phyloP scores from a whole-genome alignment of 2,888 invertebrate species.

The Dryadula phaetusa region DNA sequence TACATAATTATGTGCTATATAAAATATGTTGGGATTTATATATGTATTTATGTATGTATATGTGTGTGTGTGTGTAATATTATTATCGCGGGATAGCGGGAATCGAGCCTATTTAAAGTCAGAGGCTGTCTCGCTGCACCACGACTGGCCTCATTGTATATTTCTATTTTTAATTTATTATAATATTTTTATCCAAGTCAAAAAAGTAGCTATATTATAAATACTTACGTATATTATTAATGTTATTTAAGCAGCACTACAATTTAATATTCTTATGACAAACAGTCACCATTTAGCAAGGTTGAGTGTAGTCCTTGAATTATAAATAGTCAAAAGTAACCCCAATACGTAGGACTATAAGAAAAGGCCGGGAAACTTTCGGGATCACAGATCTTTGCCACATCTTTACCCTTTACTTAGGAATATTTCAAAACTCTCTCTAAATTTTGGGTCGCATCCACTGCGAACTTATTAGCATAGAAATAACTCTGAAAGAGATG shows the following conservation, averaged over 20 bases:
- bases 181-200: too few relatives aligned
- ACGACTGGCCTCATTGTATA: too few relatives aligned
- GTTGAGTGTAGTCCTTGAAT: neutral
- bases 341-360: neutral
- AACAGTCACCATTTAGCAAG: neutral
- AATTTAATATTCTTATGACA: constrained; percentile 10
- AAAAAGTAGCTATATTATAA: too few relatives aligned
- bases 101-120: too few relatives aligned
- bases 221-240: too few relatives aligned
- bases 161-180: too few relatives aligned
- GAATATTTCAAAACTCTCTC: constrained; percentile 13
- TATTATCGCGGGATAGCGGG: too few relatives aligned
- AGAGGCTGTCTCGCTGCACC: too few relatives aligned
- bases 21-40: too few relatives aligned
- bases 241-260: neutral
- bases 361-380: constrained; percentile 15
- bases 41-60: too few relatives aligned
- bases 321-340: constrained; percentile 6
- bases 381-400: constrained; percentile 21
- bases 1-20: too few relatives aligned
- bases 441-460: neutral
- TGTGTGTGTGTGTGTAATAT: too few relatives aligned
- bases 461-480: constrained; percentile 15
- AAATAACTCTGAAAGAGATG: constrained; percentile 3
- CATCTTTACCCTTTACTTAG: constrained; percentile 19